Evolutionary conservation across 1,140 invertebrate genomes (phyloP).

Genomic region (Rhopalosiphum maidis): DNA sequence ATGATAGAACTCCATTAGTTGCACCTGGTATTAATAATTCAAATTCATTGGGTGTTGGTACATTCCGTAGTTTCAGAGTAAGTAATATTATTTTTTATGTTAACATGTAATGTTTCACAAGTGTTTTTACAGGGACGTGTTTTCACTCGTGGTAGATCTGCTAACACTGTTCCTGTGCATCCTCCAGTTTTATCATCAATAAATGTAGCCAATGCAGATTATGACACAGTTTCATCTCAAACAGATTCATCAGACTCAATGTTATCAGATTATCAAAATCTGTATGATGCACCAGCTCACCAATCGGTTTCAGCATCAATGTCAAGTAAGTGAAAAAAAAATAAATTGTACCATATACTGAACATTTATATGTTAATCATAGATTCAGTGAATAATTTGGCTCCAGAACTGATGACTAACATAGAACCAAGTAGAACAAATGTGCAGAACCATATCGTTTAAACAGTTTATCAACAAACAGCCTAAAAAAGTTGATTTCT

Average conservation of each 20-base stretch:
- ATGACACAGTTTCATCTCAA: constrained; percentile 45
- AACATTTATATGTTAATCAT: background rate
- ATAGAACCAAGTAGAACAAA: background rate
- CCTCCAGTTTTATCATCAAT: constrained; percentile 41
- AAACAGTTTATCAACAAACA: background rate
- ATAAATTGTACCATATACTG: background rate
- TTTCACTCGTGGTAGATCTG: constrained; percentile 32
- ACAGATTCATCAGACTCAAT: constrained; percentile 44
- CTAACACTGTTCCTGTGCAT: background rate
- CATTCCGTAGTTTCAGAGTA: constrained; percentile 53
- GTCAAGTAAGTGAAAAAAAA: constrained; percentile 1
- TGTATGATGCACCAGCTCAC: constrained; percentile 13
- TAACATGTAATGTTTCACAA: background rate
- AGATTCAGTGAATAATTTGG: constrained; percentile 25
- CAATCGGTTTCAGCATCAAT: background rate
- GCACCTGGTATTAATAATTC: constrained; percentile 27
- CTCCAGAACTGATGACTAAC: constrained; percentile 2
- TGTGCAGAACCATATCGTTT: constrained; percentile 44
- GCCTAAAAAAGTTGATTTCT: background rate
- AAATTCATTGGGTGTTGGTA: constrained; percentile 35
- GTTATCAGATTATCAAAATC: constrained; percentile 39
- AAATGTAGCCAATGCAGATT: constrained; percentile 9
- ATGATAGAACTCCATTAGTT: constrained; percentile 72
- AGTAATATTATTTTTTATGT: background rate
- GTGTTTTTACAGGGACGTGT: constrained; percentile 33